These are phyloP conservation scores for Pollimyrus isidori DNA, from an alignment of 2,113 vertebrate genomes.

Conservation along the genomic window DNA sequence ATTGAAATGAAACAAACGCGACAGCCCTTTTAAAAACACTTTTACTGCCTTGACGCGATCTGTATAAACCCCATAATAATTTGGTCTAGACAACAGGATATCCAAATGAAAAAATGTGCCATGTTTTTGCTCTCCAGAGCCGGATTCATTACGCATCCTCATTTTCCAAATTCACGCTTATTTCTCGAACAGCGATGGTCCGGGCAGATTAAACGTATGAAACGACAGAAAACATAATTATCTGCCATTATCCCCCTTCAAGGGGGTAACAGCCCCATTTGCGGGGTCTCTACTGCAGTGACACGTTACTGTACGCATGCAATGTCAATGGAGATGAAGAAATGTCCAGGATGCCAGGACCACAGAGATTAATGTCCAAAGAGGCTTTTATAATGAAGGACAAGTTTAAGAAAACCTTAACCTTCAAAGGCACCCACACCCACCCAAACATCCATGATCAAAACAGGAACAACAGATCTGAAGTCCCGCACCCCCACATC, in stretches of 20 bases:
- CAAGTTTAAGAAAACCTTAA: neutral
- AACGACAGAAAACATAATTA: conserved; percentile 38
- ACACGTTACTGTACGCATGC: neutral
- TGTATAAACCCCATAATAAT: conserved; percentile 48
- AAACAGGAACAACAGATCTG: neutral
- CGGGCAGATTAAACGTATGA: conserved; percentile 42
- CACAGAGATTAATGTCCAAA: neutral
- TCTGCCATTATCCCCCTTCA: conserved; percentile 25
- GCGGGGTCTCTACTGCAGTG: neutral
- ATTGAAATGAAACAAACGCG: conserved; percentile 52
- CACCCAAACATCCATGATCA: neutral
- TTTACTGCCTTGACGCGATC: conserved; percentile 53
- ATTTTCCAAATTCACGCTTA: conserved; percentile 49
- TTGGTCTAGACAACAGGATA: conserved; percentile 62
- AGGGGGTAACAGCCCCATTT: neutral
- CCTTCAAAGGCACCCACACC: neutral
- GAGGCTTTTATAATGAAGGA: neutral
- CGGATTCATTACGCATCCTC: conserved; percentile 46
- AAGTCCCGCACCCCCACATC: neutral
- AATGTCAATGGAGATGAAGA: neutral
- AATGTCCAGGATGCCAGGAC: neutral
- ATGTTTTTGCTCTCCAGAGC: conserved; percentile 44
- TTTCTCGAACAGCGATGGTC: conserved; percentile 40
- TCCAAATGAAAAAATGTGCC: conserved; percentile 51
- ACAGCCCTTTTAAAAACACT: conserved; percentile 51